Evolutionary conservation across 2,797 vertebrate genomes (phyloP), one percentile per base, ranked within the genome.

Genomic region (Lophotriccus pileatus): DNA sequence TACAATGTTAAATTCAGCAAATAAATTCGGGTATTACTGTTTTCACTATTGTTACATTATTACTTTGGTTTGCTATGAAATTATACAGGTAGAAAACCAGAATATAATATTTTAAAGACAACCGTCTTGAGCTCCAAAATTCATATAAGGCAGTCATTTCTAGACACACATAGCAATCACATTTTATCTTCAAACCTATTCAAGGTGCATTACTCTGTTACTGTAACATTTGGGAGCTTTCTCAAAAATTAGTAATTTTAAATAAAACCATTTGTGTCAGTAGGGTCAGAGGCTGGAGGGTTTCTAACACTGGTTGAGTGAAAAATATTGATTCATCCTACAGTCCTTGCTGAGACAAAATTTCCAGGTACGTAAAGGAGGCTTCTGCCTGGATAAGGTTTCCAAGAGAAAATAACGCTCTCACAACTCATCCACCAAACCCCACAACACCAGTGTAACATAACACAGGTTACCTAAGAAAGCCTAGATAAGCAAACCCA

Each of bases 241-340:
- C 70, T 93, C 72, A 95, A 94, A 96, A 95, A 94, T 93, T 75
- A 93, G 74, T 41, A 84, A 92, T 96, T 96, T 95, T 89, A 91
- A 94, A 67, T 83, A 96, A 96, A 92, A 92, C 53, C 27, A 7
- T 82, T 94, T 67, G n/a, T 74, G 39, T 88, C 87, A 89, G 47
- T 30, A 47, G 27, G 56, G 89, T 89, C 90, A 73, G 75, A 84
- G 69, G 72, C 66, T 91, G 28, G 16, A 68, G 47, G 37, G 55
- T 53, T 86, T 74, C 63, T 82, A 85, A 75, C 46, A 50, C n/a
- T 21, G 47, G 34, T 64, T 44, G 7, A 86, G 63, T 50, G 62
- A 88, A 85, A 55, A 86, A 56, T 53, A 49, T 76, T 32, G 53
- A 82, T 95, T 85, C 30, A 50, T 79, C 64, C 58, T 80, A 34